Evolutionary conservation across 2,113 vertebrate species (phyloP).

Genomic region (Mystacornis crossleyi): DNA sequence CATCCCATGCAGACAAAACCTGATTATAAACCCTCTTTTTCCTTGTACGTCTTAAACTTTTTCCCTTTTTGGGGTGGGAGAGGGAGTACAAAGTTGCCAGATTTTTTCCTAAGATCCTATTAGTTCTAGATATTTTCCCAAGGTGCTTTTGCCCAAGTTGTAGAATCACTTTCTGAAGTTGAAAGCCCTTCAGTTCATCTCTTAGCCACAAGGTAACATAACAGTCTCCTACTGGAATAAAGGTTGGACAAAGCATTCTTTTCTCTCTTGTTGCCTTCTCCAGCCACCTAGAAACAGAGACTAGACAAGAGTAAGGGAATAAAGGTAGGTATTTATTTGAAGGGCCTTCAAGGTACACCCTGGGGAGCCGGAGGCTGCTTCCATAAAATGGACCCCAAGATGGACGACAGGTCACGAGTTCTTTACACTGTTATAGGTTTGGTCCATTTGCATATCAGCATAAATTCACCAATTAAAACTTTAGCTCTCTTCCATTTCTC

Average conservation of each 20-base stretch:
- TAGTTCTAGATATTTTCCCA: not conserved
- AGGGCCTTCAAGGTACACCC: too few species aligned
- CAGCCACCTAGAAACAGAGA: too few species aligned
- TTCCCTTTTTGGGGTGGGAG: not conserved
- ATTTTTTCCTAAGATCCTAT: not conserved
- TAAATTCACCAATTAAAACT: too few species aligned
- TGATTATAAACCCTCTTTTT: not conserved
- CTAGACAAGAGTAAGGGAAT: too few species aligned
- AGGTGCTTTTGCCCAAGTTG: not conserved
- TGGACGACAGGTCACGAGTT: too few species aligned
- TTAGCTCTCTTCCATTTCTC: too few species aligned
- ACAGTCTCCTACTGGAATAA: not conserved
- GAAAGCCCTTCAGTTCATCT: not conserved
- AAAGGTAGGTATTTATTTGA: too few species aligned
- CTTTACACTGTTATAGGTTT: too few species aligned
- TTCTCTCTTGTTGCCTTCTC: too few species aligned
- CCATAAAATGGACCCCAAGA: too few species aligned
- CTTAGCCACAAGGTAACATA: not conserved
- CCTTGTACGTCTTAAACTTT: not conserved
- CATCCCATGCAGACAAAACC: not conserved
- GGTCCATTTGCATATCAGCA: too few species aligned
- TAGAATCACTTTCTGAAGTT: not conserved
- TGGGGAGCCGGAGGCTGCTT: too few species aligned
- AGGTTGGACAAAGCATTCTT: not conserved
- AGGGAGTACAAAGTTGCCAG: not conserved